A percentile compares a stretch with the other conserved stretches of the same genome.
Evolutionary conservation across 2,888 invertebrate species (phyloP).

Genomic region (Rosalia funebris): DNA sequence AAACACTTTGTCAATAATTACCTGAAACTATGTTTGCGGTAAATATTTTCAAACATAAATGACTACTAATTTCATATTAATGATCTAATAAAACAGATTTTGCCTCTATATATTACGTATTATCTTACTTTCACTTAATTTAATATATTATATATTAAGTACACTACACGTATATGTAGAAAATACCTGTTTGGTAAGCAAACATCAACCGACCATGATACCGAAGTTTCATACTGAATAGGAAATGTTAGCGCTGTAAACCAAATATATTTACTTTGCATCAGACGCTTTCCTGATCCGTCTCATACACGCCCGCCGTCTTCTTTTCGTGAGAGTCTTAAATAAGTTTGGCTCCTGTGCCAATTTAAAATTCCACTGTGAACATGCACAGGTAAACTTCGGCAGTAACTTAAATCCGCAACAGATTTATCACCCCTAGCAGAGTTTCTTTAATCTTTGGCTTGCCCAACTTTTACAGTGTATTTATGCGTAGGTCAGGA

Average conservation of each 20-base stretch:
- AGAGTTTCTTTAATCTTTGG: not conserved
- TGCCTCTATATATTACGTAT: no score
- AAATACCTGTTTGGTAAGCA: not conserved
- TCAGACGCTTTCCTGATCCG: constrained; percentile 19
- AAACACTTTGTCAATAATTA: no score
- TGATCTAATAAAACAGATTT: no score
- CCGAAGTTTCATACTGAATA: not conserved
- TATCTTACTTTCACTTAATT: no score
- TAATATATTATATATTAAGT: no score
- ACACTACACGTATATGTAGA: no score
- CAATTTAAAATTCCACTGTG: not conserved
- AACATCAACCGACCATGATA: not conserved
- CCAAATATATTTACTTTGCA: constrained; percentile 10
- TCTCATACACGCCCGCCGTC: constrained; percentile 29
- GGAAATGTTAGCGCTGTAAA: not conserved
- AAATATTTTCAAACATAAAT: no score
- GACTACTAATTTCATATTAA: no score
- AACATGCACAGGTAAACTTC: not conserved
- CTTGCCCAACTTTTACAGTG: not conserved
- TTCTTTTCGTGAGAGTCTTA: constrained; percentile 32
- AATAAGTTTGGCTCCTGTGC: constrained; percentile 30
- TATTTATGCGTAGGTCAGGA: not conserved
- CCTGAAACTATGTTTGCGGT: no score
- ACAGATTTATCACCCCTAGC: not conserved
- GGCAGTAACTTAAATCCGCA: not conserved